phyloP scores from a whole-genome alignment of 2,888 invertebrate species.

The Ganaspis brasiliensis region DNA sequence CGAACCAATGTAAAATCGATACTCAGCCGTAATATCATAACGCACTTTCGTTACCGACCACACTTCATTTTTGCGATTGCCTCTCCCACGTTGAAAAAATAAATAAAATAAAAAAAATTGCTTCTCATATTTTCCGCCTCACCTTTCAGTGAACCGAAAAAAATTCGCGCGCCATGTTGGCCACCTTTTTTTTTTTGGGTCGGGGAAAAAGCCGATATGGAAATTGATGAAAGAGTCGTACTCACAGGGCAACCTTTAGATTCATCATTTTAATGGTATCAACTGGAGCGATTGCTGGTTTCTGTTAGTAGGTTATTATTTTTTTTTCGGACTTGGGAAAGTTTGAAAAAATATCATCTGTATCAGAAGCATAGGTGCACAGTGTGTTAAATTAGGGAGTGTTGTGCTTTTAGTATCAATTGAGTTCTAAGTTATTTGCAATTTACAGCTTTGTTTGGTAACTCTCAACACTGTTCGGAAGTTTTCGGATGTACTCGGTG shows the following conservation, averaged over 20 bases:
- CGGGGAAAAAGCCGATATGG: not conserved
- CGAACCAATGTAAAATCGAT: slow-evolving; percentile 38
- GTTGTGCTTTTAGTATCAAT: too few relatives aligned
- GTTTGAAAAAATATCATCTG: too few relatives aligned
- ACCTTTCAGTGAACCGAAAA: not conserved
- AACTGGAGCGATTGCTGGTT: too few relatives aligned
- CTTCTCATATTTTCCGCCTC: not conserved
- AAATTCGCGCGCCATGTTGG: not conserved
- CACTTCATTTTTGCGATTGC: slow-evolving; percentile 9
- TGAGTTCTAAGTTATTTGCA: too few relatives aligned
- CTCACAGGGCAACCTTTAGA: not conserved
- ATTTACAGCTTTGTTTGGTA: too few relatives aligned
- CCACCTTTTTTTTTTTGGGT: not conserved
- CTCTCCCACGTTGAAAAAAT: not conserved
- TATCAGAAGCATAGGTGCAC: too few relatives aligned
- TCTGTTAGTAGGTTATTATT: too few relatives aligned
- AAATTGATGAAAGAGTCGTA: not conserved
- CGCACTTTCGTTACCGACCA: slow-evolving; percentile 13
- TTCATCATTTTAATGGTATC: not conserved
- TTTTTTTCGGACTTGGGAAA: too few relatives aligned
- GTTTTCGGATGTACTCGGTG: too few relatives aligned
- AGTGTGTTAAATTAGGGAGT: too few relatives aligned
- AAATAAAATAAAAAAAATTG: not conserved
- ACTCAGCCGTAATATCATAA: slow-evolving; percentile 14
- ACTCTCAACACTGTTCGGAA: too few relatives aligned